phyloP scores from a whole-genome alignment of 2,113 vertebrate genomes.

The Rhabdornis inornatus region DNA sequence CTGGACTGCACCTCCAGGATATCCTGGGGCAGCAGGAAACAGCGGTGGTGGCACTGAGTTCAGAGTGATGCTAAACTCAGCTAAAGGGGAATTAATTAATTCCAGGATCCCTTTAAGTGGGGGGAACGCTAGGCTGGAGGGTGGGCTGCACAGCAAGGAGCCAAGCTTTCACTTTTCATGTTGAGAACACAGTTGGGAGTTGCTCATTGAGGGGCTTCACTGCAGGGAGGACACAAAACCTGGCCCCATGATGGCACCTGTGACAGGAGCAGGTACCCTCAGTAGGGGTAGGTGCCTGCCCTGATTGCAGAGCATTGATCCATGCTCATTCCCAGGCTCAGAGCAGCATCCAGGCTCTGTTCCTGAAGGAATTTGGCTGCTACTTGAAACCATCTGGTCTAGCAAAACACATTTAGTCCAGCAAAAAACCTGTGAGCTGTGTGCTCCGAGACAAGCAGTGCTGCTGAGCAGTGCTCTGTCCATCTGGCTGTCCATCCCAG shows the following conservation, averaged over 20 bases:
- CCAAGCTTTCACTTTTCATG: not conserved
- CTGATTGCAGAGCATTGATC: not conserved
- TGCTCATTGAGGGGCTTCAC: rapidly evolving
- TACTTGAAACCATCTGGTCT: not conserved
- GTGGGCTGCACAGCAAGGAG: rapidly evolving
- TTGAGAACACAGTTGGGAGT: rapidly evolving
- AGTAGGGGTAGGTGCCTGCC: not conserved
- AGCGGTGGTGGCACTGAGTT: rapidly evolving
- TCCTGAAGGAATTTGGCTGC: not conserved
- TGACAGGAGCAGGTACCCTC: not conserved
- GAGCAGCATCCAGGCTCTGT: not conserved
- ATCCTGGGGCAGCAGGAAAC: not conserved
- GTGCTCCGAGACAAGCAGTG: not conserved
- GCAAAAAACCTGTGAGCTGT: not conserved
- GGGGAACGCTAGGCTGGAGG: not conserved
- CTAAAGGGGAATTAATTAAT: not conserved
- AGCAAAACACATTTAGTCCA: not conserved
- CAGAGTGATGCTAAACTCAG: not conserved
- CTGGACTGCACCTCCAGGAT: not conserved
- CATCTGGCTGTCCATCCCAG: not conserved
- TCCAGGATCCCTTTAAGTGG: not conserved
- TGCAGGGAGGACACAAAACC: not conserved
- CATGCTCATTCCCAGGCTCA: not conserved
- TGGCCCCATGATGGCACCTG: not conserved
- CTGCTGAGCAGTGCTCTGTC: rapidly evolving